Base-by-base conservation (phyloP, 2,113 vertebrate species). In the Sminthopsis crassicaudata region DNA sequence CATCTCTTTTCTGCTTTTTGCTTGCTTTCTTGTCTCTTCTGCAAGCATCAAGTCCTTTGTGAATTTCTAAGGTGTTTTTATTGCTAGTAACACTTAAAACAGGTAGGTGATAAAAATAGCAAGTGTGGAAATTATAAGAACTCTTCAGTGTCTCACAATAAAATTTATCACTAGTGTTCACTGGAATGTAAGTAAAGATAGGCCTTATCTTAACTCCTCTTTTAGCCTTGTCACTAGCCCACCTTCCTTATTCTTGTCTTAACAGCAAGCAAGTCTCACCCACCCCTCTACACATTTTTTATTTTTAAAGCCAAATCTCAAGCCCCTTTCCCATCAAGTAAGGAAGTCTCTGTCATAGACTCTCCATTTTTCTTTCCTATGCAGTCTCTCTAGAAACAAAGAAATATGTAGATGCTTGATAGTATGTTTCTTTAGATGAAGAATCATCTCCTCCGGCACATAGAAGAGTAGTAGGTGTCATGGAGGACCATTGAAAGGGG, bases 21-120 rank as follows among this genome's bases (percentile, higher is more conserved):
- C 67, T 42, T 84, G n/a, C n/a, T 84, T 84, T 84, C 7, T 23
- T 84, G n/a, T 42, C 67, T 84, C 36, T 42, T n/a, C 22, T 84
- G 67, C 67, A 84, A 84, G n/a, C 67, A 42, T 84, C 67, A 84
- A 42, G 67, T 67, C 36, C 67, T 16, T 42, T 84, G 67, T 84
- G 67, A 84, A 22, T 84, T 84, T 84, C 67, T 84, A 84, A 84
- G 67, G 36, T 67, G n/a, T 67, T 84, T 84, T 84, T 42, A 23
- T 42, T 84, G 67, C 67, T 76, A 76, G 67, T 84, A 84, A 84
- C 67, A 84, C n/a, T 76, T 76, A 84, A 84, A 84, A 84, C 67
- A 84, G 19, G 67, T 23, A 8, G n/a, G 36, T 84, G 67, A 36
- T 8, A 84, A 84, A 42, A 84, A 76, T 76, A 76, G 30, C 60